phyloP scores from a whole-genome alignment of 1,140 invertebrate species.

The Triops longicaudatus region DNA sequence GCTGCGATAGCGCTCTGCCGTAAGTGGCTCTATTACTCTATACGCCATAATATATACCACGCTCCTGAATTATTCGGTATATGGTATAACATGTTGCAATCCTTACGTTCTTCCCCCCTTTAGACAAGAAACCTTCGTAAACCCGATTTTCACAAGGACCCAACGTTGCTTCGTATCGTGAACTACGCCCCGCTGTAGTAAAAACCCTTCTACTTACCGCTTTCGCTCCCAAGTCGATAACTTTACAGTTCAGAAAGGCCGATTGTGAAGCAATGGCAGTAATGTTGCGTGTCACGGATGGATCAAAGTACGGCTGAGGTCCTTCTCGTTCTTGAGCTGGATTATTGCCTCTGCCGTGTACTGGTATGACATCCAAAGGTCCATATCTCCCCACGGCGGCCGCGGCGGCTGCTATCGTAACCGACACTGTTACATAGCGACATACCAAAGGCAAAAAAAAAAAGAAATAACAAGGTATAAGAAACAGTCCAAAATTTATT shows the following conservation, averaged over 20 bases:
- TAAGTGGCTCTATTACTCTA: too few relatives aligned
- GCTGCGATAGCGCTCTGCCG: too few relatives aligned
- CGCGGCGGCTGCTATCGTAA: not conserved
- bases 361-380: constrained; percentile 24
- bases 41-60: too few relatives aligned
- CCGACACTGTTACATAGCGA: not conserved
- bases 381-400: not conserved
- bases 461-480: not conserved
- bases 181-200: not conserved
- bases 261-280: constrained; percentile 27
- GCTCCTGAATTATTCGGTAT: too few relatives aligned
- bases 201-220: constrained; percentile 24
- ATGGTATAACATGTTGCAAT: too few relatives aligned
- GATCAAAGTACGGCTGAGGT: constrained; percentile 28
- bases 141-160: not conserved
- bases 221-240: constrained; percentile 27
- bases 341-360: constrained; percentile 25
- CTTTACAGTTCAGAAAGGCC: constrained; percentile 27
- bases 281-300: constrained; percentile 27
- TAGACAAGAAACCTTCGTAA: too few relatives aligned
- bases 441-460: not conserved
- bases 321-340: constrained; percentile 28
- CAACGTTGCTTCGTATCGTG: not conserved
- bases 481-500: not conserved
- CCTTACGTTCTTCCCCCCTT: too few relatives aligned